Evolutionary conservation across 2,113 vertebrate genomes (phyloP).

Genomic region (Oceanites oceanicus): DNA sequence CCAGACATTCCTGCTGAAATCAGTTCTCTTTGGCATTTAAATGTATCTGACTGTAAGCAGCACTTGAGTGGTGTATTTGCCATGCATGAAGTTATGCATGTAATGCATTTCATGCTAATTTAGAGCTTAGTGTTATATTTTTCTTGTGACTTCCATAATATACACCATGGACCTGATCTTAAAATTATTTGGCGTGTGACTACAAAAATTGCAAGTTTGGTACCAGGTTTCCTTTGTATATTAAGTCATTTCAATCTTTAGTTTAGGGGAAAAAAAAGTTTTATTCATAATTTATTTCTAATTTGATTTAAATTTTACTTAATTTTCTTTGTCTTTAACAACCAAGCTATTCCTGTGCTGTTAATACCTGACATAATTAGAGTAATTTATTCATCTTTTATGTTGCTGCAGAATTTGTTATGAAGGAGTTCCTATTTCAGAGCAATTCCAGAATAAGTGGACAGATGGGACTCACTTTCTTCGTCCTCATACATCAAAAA

Average conservation of each 20-base stretch:
- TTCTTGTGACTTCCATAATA: background rate
- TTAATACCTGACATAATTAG: background rate
- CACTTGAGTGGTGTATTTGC: background rate
- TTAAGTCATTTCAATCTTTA: background rate
- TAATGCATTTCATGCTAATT: background rate
- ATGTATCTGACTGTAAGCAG: background rate
- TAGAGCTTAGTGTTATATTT: background rate
- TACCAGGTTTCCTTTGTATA: background rate
- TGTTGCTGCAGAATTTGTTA: conserved; percentile 65
- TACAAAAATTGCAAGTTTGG: background rate
- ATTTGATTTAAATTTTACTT: background rate
- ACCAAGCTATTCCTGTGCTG: background rate
- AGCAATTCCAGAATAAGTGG: background rate
- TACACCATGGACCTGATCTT: background rate
- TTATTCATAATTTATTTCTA: background rate
- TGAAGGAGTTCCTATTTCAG: conserved; percentile 57
- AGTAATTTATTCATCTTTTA: background rate
- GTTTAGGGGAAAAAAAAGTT: background rate
- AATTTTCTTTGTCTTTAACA: background rate
- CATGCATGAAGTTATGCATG: background rate
- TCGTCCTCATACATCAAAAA: background rate
- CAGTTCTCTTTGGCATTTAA: background rate
- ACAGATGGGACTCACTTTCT: background rate
- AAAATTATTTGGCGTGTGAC: background rate
- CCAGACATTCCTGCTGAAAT: background rate